Base-by-base conservation (phyloP, 1,140 invertebrate genomes). In the Lithobius niger region DNA sequence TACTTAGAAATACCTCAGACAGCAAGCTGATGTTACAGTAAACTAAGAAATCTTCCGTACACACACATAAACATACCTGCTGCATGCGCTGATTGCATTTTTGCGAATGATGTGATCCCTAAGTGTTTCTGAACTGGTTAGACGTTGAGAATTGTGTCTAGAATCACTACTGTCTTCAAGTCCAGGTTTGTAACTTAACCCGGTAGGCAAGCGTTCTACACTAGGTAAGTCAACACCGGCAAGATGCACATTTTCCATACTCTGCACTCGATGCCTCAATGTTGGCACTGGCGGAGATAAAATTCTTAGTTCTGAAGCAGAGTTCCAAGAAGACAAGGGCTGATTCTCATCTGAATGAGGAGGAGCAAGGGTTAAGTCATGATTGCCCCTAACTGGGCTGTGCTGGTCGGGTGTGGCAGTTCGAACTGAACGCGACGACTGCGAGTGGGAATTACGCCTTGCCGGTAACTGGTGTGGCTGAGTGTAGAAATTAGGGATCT, bases 401-500 rank as follows among this genome's bases (percentile, higher is more conserved):
- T 21, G 44, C 13, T 10, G 6, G 44, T 47, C 44, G 10, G 44
- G 44, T 10, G 44, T 47, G 10, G 10, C 10, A 6, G 22, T 15
- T 10, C 10, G 10, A 10, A 22, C 10, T n/a, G 31, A 36, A 36
- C n/a, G 10, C 10, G 44, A 47, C 6, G 44, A 47, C 22, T 47
- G 44, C 13, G 44, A 47, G 10, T 21, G 44, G 6, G 44, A 47
- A 21, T 47, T 47, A 18, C 44, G 44, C 15, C 44, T 15, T 6
- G 15, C 44, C 13, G 44, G 15, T 15, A 47, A 22, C n/a, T 36
- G 31, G n/a, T 36, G 31, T 15, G 44, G 10, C 19, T 47, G 44
- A 13, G 44, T 47, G 22, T 47, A 47, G 22, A 47, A 47, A 47
- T 47, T 47, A 15, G 44, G 44, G 6, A 47, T 15, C 22, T 47